These are phyloP conservation scores for Agrenia bidenticulata DNA, from an alignment of 2,888 invertebrate genomes.

Conservation along the genomic window DNA sequence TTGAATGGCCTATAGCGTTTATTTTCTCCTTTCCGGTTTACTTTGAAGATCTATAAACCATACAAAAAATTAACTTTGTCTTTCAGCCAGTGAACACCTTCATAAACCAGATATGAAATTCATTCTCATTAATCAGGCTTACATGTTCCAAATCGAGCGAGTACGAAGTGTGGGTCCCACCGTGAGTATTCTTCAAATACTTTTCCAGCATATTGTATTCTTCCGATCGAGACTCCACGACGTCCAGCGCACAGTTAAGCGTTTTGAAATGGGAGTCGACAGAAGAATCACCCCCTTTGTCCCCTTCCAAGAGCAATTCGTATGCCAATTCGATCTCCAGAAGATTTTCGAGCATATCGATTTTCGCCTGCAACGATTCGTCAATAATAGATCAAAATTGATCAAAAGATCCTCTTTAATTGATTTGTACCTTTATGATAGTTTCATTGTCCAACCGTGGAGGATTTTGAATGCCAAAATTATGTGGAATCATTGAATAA, in stretches of 20 bases:
- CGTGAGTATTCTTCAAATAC: slow-evolving; percentile 91
- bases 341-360: slow-evolving; percentile 86
- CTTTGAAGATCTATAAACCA: slow-evolving; percentile 65
- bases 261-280: slow-evolving; percentile 85
- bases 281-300: slow-evolving; percentile 58
- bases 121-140: too few species aligned
- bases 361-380: slow-evolving; percentile 61
- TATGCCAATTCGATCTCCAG: slow-evolving; percentile 96
- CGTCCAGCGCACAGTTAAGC: slow-evolving; percentile 77
- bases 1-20: slow-evolving; percentile 81
- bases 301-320: slow-evolving; percentile 68
- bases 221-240: slow-evolving; percentile 66
- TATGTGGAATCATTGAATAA: slow-evolving; percentile 93
- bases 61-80: slow-evolving; percentile 11
- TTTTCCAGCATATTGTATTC: slow-evolving; percentile 73
- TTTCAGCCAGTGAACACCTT: too few species aligned
- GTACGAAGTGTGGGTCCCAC: slow-evolving; percentile 78
- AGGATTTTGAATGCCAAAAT: slow-evolving; percentile 78
- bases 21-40: slow-evolving; percentile 75
- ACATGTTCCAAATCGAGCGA: slow-evolving; percentile 68
- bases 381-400: slow-evolving; percentile 5
- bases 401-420: not conserved
- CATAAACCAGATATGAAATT: too few species aligned
- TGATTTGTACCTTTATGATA: slow-evolving; percentile 64
- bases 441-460: slow-evolving; percentile 76